A percentile compares a stretch with the other conserved stretches of the same genome.
Evolutionary conservation across 2,797 vertebrate genomes (phyloP).

Genomic region (Petrocephalus sullivani): DNA sequence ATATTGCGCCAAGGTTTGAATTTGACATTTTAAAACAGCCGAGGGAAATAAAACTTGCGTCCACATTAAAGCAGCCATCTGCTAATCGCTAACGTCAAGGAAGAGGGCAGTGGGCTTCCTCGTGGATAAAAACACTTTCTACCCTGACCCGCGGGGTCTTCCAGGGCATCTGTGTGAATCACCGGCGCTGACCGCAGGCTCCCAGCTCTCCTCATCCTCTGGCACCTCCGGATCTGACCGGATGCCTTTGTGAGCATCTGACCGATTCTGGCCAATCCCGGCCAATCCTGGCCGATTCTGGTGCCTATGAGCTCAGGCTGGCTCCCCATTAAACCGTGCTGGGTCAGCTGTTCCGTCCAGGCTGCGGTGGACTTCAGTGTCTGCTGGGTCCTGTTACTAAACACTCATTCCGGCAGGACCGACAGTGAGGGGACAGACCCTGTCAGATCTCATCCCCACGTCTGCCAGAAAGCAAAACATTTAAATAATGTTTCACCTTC

Average conservation of each 20-base stretch:
- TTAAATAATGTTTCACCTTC: neutral
- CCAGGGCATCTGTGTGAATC: neutral
- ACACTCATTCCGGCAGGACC: neutral
- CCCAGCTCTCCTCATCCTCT: neutral
- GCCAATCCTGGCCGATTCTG: neutral
- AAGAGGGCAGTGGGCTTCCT: neutral
- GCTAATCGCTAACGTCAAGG: neutral
- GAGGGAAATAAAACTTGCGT: conserved; percentile 13
- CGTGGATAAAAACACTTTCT: neutral
- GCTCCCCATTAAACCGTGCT: conserved; percentile 1
- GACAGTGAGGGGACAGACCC: neutral
- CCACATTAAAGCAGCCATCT: neutral
- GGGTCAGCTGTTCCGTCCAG: conserved; percentile 4
- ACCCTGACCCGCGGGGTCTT: neutral
- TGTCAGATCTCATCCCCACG: neutral
- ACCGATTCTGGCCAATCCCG: too few species aligned
- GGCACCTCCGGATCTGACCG: neutral
- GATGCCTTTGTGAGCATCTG: neutral
- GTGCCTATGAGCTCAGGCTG: neutral
- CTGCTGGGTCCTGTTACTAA: conserved; percentile 1
- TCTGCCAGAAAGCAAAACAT: neutral
- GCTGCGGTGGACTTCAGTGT: neutral
- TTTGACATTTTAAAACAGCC: conserved; percentile 22
- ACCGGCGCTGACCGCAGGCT: neutral
- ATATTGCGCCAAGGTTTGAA: conserved; percentile 1